Percentiles rank a stretch among this genome's conserved stretches.
Evolutionary conservation across 2,797 vertebrate species (phyloP).

Genomic region (Gastrophryne carolinensis): DNA sequence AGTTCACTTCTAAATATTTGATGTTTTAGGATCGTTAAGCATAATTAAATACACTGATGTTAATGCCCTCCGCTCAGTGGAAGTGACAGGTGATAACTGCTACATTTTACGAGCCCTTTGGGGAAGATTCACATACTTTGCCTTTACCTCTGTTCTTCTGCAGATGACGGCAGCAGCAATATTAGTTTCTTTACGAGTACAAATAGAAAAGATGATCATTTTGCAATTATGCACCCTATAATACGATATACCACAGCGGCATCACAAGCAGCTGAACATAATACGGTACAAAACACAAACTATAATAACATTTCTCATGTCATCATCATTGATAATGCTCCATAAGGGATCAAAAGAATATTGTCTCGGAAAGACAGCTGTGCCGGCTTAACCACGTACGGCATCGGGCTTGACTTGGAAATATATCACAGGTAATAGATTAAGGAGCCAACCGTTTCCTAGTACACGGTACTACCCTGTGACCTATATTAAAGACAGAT

Average conservation of each 20-base stretch:
- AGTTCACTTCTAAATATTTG: conserved; percentile 54
- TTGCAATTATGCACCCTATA: neutral
- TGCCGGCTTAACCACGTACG: neutral
- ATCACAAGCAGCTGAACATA: neutral
- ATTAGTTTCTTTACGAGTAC: neutral
- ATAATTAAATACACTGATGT: conserved; percentile 54
- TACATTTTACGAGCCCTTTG: conserved; percentile 45
- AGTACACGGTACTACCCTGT: neutral
- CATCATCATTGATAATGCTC: neutral
- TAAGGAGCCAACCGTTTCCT: neutral
- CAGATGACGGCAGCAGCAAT: neutral
- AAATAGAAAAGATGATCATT: neutral
- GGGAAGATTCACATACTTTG: conserved; percentile 45
- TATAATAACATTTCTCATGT: neutral
- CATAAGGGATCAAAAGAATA: neutral
- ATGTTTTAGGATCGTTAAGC: conserved; percentile 54
- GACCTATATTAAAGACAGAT: neutral
- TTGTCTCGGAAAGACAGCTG: neutral
- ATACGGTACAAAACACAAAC: neutral
- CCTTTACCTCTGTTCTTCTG: conserved; percentile 27
- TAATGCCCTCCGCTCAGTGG: conserved; percentile 51
- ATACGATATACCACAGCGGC: neutral
- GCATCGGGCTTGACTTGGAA: neutral
- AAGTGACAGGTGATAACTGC: conserved; percentile 52
- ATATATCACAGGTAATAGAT: neutral